phyloP scores from a whole-genome alignment of 2,113 vertebrate species.

The Dunckerocampus dactyliophorus region DNA sequence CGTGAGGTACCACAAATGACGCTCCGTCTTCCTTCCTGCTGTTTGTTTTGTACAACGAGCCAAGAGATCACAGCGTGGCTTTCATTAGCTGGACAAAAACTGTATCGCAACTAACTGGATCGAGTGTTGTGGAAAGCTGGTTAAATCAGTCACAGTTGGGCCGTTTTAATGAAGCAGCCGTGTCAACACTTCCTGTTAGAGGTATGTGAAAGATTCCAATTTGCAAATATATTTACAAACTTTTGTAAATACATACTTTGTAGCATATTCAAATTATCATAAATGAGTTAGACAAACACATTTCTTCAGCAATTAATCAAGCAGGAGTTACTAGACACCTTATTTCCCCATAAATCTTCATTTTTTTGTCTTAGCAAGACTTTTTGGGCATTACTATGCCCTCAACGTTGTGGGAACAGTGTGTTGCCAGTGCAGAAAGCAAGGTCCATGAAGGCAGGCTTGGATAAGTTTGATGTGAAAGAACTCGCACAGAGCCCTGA shows the following conservation, averaged over 20 bases:
- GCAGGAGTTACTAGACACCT: too few relatives aligned
- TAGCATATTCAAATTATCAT: too few relatives aligned
- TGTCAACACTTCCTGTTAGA: constrained; percentile 24
- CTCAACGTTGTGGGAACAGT: too few relatives aligned
- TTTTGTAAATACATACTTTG: background rate
- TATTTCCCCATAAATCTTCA: too few relatives aligned
- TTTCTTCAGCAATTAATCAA: too few relatives aligned
- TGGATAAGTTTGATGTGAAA: too few relatives aligned
- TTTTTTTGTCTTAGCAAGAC: too few relatives aligned
- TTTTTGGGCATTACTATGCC: too few relatives aligned
- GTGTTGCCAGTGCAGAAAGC: too few relatives aligned
- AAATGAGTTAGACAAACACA: too few relatives aligned
- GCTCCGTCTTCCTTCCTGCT: constrained; percentile 17
- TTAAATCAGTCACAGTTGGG: background rate
- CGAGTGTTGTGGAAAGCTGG: background rate
- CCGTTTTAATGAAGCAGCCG: background rate
- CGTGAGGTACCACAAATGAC: background rate
- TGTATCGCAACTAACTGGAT: background rate
- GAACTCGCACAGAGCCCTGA: too few relatives aligned
- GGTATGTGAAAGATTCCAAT: background rate
- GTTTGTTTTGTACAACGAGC: constrained; percentile 10
- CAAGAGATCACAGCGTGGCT: background rate
- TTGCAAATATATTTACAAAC: background rate
- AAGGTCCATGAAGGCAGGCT: too few relatives aligned
- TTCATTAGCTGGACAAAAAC: constrained; percentile 5